A percentile compares a stretch with the other conserved stretches of the same genome.
Evolutionary conservation across 2,797 vertebrate genomes (phyloP).

Genomic region (Otolemur crassicaudatus): DNA sequence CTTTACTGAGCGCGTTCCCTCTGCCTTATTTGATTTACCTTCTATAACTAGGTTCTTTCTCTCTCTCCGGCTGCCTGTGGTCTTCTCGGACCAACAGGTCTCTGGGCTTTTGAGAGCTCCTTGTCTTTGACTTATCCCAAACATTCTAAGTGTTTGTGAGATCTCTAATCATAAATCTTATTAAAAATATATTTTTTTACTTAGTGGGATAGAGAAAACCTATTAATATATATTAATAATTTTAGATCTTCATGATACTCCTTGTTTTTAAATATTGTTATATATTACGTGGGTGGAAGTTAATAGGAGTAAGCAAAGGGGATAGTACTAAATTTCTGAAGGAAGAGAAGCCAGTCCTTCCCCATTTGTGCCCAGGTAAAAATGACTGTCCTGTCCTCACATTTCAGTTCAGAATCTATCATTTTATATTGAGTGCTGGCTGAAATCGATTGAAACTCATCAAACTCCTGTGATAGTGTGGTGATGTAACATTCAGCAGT

Average conservation of each 20-base stretch:
- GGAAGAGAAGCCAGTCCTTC: not conserved
- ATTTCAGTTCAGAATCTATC: not conserved
- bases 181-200: not conserved
- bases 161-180: not conserved
- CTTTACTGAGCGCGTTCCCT: not conserved
- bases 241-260: not conserved
- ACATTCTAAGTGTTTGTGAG: not conserved
- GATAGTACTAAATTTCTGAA: not conserved
- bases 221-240: not conserved
- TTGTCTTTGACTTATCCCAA: not conserved
- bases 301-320: not conserved
- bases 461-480: slow-evolving; percentile 25
- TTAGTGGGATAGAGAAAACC: not conserved
- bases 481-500: slow-evolving; percentile 42
- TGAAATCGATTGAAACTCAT: slow-evolving; percentile 53
- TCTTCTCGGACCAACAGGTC: not conserved
- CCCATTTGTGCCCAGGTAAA: not conserved
- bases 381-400: not conserved
- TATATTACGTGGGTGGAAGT: not conserved
- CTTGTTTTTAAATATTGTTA: slow-evolving; percentile 3
- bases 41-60: not conserved
- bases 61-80: not conserved
- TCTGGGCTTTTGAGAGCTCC: not conserved
- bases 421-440: slow-evolving; percentile 38
- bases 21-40: not conserved